phyloP scores from a whole-genome alignment of 2,888 invertebrate genomes.

The Colletes collaris region DNA sequence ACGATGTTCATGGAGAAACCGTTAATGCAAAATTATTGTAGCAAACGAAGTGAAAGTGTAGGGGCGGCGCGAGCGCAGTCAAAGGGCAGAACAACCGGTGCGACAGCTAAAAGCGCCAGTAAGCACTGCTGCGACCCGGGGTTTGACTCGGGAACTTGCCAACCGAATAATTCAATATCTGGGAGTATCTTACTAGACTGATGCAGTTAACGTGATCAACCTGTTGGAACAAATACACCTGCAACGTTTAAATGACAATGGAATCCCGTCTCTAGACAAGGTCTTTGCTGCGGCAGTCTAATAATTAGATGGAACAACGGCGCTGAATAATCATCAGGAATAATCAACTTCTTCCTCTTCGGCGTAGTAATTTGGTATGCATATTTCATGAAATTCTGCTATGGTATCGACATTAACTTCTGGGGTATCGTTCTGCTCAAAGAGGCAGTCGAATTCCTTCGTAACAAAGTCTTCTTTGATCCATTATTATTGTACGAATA shows the following conservation, averaged over 20 bases:
- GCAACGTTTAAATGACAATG: conserved; percentile 2
- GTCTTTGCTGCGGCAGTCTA: not conserved
- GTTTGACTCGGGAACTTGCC: conserved; percentile 7
- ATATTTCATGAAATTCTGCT: too few relatives aligned
- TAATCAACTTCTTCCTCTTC: not conserved
- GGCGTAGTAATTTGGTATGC: too few relatives aligned
- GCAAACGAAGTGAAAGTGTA: not conserved
- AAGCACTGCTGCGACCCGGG: not conserved
- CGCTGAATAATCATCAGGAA: not conserved
- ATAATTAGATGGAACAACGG: not conserved
- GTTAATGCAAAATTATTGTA: not conserved
- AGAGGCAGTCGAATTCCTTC: too few relatives aligned
- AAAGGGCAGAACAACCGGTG: not conserved
- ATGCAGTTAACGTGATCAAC: conserved; percentile 37
- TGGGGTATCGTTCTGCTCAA: too few relatives aligned
- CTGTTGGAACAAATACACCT: conserved; percentile 16
- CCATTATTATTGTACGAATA: too few relatives aligned
- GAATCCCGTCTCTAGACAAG: not conserved
- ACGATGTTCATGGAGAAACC: not conserved
- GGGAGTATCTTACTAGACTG: conserved; percentile 11
- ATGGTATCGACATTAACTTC: too few relatives aligned
- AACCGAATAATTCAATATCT: conserved; percentile 34
- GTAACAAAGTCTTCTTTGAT: too few relatives aligned
- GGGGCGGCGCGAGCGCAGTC: not conserved
- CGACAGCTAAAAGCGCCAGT: not conserved